A percentile compares a stretch with the other conserved stretches of the same genome.
Evolutionary conservation across 2,797 vertebrate species (phyloP).

Genomic region (Cyprinodon diabolis): DNA sequence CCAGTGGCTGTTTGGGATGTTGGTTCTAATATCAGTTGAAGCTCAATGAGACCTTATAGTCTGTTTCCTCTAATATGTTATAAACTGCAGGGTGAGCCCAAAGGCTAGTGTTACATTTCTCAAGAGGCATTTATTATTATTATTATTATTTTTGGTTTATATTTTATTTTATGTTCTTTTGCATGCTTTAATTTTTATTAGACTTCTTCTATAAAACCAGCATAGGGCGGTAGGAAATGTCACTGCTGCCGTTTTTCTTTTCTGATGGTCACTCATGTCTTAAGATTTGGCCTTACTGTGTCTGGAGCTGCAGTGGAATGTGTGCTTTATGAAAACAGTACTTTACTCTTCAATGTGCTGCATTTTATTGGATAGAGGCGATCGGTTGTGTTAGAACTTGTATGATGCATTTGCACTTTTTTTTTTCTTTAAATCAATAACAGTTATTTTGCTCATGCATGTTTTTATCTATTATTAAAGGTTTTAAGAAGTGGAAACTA

Average conservation of each 20-base stretch:
- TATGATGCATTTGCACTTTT: constrained; percentile 62
- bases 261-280: constrained; percentile 34
- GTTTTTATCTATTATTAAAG: constrained; percentile 24
- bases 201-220: constrained; percentile 17
- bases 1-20: background rate
- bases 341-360: constrained; percentile 50
- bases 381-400: constrained; percentile 23
- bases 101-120: constrained; percentile 29
- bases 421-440: constrained; percentile 15
- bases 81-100: constrained; percentile 46
- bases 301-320: constrained; percentile 42
- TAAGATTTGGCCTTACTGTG: constrained; percentile 58
- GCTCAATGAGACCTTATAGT: background rate
- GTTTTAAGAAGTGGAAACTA: constrained; percentile 17
- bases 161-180: constrained; percentile 45
- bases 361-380: constrained; percentile 23
- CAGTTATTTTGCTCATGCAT: constrained; percentile 18
- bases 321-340: constrained; percentile 45
- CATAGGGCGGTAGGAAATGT: constrained; percentile 10
- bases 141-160: constrained; percentile 4
- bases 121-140: constrained; percentile 12
- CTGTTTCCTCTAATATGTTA: background rate
- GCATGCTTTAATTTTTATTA: constrained; percentile 58
- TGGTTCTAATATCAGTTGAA: background rate
- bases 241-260: constrained; percentile 4